Evolutionary conservation across 2,113 vertebrate genomes (phyloP), one percentile per base, ranked within the genome.

Genomic region (Corythaeola cristata): DNA sequence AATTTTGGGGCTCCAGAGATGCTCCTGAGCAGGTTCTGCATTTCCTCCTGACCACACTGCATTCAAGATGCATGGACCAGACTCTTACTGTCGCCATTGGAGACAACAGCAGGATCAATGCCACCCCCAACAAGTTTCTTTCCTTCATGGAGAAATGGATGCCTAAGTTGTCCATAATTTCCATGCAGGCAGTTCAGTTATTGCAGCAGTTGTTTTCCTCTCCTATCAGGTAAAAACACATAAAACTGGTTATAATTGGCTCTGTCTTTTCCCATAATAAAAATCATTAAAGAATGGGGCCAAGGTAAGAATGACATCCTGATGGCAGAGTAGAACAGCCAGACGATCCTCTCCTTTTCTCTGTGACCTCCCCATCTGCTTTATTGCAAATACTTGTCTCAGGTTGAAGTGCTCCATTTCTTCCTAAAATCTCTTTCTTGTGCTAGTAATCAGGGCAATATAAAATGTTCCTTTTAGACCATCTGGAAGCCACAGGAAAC

Each of bases 401-500:
- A 96, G 89, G 93, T 81, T 96, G 96, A 97, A 97, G 95, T 85
- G 79, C 90, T 87, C 83, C 53, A 87, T 89, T 97, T 96, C 91
- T 95, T 91, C 94, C 91, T 90, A 94, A 95, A 96, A 82, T 82
- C 83, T 94, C 87, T 85, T 96, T 75, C 82, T 92, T 90, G 59
- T 64, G 55, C 60, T 89, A 68, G 66, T 75, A 97, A 97, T 97
- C 89, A 95, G 93, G 89, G 67, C 72, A 79, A 94, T 94, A 89
- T 94, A 89, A 93, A 92, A 90, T 88, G 60, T 96, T 93, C 78
- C 55, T 94, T 97, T 91, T 81, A 94, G 93, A 97, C 94, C 97
- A 98, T 96, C 97, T 97, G 96, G 95, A 97, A 97, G 77, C 95
- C 95, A 94, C 94, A 60, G 95, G 96, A 97, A 96, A 93, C 93